A percentile compares a stretch with the other conserved stretches of the same genome.
Evolutionary conservation across 2,113 vertebrate species (phyloP).

Genomic region (Eonycteris spelaea): DNA sequence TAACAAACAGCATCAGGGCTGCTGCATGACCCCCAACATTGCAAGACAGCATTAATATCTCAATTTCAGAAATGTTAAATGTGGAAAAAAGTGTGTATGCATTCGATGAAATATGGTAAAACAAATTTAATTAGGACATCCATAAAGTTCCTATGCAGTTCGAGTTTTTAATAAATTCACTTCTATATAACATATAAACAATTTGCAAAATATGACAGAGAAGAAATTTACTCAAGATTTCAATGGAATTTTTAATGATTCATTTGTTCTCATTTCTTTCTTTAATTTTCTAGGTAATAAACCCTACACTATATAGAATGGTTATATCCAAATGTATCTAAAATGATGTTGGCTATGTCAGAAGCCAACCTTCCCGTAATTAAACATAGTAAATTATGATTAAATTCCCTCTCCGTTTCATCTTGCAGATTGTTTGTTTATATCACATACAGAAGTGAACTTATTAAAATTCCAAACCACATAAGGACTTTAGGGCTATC

Average conservation of each 20-base stretch:
- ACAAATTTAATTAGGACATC: slow-evolving; percentile 19
- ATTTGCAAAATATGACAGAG: slow-evolving; percentile 46
- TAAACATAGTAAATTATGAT: slow-evolving; percentile 47
- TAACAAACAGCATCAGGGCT: too few relatives aligned
- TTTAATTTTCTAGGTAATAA: slow-evolving; percentile 66
- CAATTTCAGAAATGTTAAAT: background rate
- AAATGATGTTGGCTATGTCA: slow-evolving; percentile 16
- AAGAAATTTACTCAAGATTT: slow-evolving; percentile 34
- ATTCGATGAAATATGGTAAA: background rate
- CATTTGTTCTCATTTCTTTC: slow-evolving; percentile 51
- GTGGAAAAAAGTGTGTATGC: background rate
- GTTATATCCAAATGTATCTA: slow-evolving; percentile 29
- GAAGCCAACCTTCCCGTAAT: slow-evolving; percentile 53
- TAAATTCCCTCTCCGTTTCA: background rate
- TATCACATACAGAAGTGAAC: background rate
- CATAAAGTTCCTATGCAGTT: background rate
- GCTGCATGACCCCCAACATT: fast-evolving
- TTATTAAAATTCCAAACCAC: background rate
- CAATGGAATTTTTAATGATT: slow-evolving; percentile 45
- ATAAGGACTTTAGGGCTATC: background rate
- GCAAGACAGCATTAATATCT: background rate
- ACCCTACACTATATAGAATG: background rate
- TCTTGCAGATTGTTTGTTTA: slow-evolving; percentile 28
- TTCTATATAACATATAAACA: background rate
- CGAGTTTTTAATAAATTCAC: slow-evolving; percentile 45